A percentile compares a stretch with the other conserved stretches of the same genome.
These are phyloP conservation scores for Eurystomus glaucurus DNA, from an alignment of 2,797 vertebrate genomes.

Conservation along the genomic window DNA sequence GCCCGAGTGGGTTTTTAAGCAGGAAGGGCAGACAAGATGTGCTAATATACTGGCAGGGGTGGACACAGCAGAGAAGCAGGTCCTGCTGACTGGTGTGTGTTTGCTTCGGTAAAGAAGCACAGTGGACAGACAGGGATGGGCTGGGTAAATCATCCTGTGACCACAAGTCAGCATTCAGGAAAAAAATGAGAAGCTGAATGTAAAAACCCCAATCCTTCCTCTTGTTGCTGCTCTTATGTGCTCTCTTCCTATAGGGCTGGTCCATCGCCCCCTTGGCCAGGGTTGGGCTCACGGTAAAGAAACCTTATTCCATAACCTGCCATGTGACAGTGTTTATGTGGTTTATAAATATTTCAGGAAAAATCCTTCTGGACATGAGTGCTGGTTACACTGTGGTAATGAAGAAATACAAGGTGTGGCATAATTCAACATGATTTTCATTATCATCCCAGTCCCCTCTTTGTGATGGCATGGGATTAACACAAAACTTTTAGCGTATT, in stretches of 20 bases:
- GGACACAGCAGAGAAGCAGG: rapidly evolving
- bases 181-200: rapidly evolving
- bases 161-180: not conserved
- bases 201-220: not conserved
- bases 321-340: not conserved
- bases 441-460: not conserved
- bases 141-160: rapidly evolving
- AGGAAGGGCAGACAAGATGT: not conserved
- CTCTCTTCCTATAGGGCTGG: not conserved
- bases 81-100: not conserved
- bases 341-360: not conserved
- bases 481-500: not conserved
- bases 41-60: not conserved
- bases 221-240: not conserved
- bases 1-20: not conserved
- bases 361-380: not conserved
- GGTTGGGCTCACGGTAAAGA: rapidly evolving
- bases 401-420: not conserved
- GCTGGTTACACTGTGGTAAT: not conserved
- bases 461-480: not conserved
- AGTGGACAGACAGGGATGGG: not conserved
- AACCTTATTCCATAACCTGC: not conserved
- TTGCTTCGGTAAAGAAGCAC: not conserved
- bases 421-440: not conserved
- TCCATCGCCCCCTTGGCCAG: not conserved